Evolutionary conservation across 2,113 vertebrate genomes (phyloP), one percentile per base, ranked within the genome.

Genomic region (Thryonomys swinderianus): DNA sequence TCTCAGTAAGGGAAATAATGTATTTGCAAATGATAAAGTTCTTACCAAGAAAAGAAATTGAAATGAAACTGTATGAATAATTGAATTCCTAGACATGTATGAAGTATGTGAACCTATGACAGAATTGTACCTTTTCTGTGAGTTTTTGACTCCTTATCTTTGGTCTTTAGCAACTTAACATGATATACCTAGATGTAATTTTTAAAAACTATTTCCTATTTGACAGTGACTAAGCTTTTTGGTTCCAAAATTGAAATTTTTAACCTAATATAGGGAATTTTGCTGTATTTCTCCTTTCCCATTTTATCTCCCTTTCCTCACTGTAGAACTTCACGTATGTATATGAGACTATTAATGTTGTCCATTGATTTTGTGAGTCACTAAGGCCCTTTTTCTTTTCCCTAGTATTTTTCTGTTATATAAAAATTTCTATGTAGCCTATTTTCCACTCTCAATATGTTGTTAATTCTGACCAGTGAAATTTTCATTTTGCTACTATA

Each of bases 401-500:
- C 25, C 14, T 17, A 51, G 53, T 51, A 84, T 93, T 95, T 84
- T 93, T 67, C 23, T 87, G 17, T 62, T 91, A 42, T 91, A 76
- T 18, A 88, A 30, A 90, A 69, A 69, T 79, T 85, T 89, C 8
- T 86, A 1, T 87, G 42, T 16, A n/a, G 2, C 74, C 85, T 79
- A 20, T 61, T 37, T 85, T 2, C 59, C 13, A 7, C 79, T 27
- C 74, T 34, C 25, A 82, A 66, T 93, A 64, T 55, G 40, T 42
- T 85, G 0, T 74, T 84, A 78, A 88, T 17, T 12, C n/a, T 34
- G 62, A 57, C 7, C n/a, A 85, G 30, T 93, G 30, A 88, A 55
- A 85, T 94, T 96, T 90, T 95, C 34, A 86, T 95, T 90, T 89
- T 81, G 14, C 80, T 90, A 67, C 27, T 53, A 1, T 2, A 7